Base-by-base conservation (phyloP, 2,888 invertebrate genomes). In the Latheticus oryzae region DNA sequence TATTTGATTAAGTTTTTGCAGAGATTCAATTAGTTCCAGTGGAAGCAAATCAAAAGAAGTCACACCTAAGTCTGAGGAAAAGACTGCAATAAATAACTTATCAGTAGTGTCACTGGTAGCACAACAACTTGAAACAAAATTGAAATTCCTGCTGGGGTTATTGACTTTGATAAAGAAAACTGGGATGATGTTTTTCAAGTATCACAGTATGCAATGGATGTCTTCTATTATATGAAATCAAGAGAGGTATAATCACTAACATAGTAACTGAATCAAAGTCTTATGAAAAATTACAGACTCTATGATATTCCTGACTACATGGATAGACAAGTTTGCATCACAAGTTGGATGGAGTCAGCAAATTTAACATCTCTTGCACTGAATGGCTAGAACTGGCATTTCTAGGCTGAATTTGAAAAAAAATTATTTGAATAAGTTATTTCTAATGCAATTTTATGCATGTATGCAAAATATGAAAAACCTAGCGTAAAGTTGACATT, bases 301-400 rank as follows among this genome's bases (percentile, higher is more conserved):
- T 97, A 94, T 77, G 77, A 79, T 11, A 86, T 96, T 40, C 82
- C 83, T 11, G 91, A 95, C 76, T 98, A 97, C 78, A 87, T 97
- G 81, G 82, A 82, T 21, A 81, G 82, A 13, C 95, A 97, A 81
- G 82, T 85, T 8, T 87, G 90, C 63, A 81, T 98, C 52, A 90
- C 91, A 0, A 82, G 85, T 24, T 89, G 90, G 85, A 97, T 97
- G 95, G 85, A 99, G 38, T 89, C 95, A n/a, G n/a, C n/a, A n/a
- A n/a, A n/a, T n/a, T n/a, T n/a, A n/a, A n/a, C n/a, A n/a, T n/a
- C n/a, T n/a, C n/a, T n/a, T n/a, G n/a, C n/a, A n/a, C n/a, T n/a
- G n/a, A n/a, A n/a, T n/a, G n/a, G n/a, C n/a, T n/a, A n/a, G n/a
- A n/a, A n/a, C n/a, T n/a, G n/a, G n/a, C n/a, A n/a, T n/a, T n/a